Evolutionary conservation across 1,140 invertebrate species (phyloP), one percentile per base, ranked within the genome.

Genomic region (Zaprionus tsacasi): DNA sequence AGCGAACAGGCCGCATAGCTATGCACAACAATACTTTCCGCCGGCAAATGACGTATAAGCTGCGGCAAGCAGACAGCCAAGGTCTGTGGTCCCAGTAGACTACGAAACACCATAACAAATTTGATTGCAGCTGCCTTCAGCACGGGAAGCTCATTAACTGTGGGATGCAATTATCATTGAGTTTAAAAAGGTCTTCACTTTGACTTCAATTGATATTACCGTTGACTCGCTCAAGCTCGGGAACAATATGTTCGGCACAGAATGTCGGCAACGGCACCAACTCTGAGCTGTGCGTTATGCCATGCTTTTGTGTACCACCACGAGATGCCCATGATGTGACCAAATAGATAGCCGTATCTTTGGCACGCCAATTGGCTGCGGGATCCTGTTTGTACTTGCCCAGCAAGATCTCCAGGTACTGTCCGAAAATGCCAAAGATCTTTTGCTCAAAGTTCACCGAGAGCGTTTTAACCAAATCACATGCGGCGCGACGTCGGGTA

Each of bases 81-180:
- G 30, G 96, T 93, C 74, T 98, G 96, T 38, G 94, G 94, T 0
- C 98, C 96, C 57, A 99, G 93, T 70, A 99, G 95, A 81, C 96
- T 97, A 67, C 99, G 94, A 92, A 99, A 99, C 12, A 96, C 98
- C 95, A 99, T 98, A 10, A 99, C 93, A 92, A 98, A 99, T 92
- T 99, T 99, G 21, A 99, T 96, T 8, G 97, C 96, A 93, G 99
- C 98, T 0, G 98, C 98, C 93, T 99, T 99, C 15, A 99, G 93
- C 13, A 99, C 97, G 3, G 98, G 97, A 65, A 96, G 93, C 58
- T 96, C 95, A 91, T 98, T 96, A 3, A 98, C 97, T 92, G 45
- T 3, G 10, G 2, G 59, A 67, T 97, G 0, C 93, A 73, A 94
- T 38, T 15, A 36, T 45, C 6, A 45, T 45, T 45, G 12, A n/a